Base-by-base conservation (phyloP, 2,113 vertebrate genomes). In the Brienomyrus longianalis region DNA sequence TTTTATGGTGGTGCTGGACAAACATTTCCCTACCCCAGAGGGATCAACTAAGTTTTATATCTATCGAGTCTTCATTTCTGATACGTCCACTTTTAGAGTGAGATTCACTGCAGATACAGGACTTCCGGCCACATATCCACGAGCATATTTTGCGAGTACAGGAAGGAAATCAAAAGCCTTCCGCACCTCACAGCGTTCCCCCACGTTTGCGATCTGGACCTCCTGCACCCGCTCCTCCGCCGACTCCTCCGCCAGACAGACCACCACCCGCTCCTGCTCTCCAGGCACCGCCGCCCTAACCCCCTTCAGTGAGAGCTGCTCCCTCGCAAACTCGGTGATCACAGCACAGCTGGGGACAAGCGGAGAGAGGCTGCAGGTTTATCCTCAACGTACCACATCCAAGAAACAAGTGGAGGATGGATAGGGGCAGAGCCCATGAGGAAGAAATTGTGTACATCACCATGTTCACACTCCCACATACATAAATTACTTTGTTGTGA, bases 251-350 rank as follows among this genome's bases (percentile, higher is more conserved):
- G 95, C 93, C 88, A 96, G 92, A 51, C 94, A 93, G 74, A 96
- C 95, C 0, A 96, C 93, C 87, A 95, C 93, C 86, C 95, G 93
- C 11, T 96, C 95, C 84, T 95, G 94, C 93, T 98, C 97, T 6
- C 97, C 97, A 0, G 97, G 97, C 11, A 98, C 95, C 89, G 95
- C 89, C 88, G 97, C 93, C 96, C 90, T 95, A 89, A 98, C 95
- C 27, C 97, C 97, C 83, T 96, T 97, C 77, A 95, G 92, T 62
- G 90, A 92, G 90, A 99, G 95, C 83, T 96, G 91, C 47, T 97
- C 95, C 70, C 97, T 95, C 5, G 96, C 95, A 90, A 97, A 99
- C 93, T 99, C 98, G 0, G 98, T 98, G 91, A 98, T 90, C 90
- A 98, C 97, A 0, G 98, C 98, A 92, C 97, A 98, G 77, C 98